Evolutionary conservation across 2,797 vertebrate genomes (phyloP), one percentile per base, ranked within the genome.

Genomic region (Dromococcyx pavoninus): DNA sequence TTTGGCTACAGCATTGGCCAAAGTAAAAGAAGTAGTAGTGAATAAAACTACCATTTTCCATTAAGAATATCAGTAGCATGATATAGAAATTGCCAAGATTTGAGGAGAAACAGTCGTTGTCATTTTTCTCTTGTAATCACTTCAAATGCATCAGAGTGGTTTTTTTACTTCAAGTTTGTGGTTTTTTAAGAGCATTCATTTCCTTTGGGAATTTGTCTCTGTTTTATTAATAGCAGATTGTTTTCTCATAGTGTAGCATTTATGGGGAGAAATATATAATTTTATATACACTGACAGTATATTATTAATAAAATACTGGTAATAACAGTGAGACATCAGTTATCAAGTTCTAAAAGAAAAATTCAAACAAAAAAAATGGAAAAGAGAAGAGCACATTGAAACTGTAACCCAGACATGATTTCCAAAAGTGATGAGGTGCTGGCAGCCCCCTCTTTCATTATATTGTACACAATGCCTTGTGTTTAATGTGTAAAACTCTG

Each of bases 91-190:
- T 81, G 79, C 83, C 77, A 95, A 90, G 56, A 80, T 96, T 84
- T 93, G 94, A 96, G 89, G 88, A 96, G 94, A 97, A 97, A 96
- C 95, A 95, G 74, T 77, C 77, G 94, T 96, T 8, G 46, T 96
- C 9, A 35, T 90, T 95, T 95, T 97, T 95, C 85, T 96, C 76
- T 93, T 84, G 53, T 91, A 81, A 96, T 96, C 96, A 95, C 74
- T 75, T 96, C 64, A 94, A 72, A 93, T 82, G 84, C 56, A 89
- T 76, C 60, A 69, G 57, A 95, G 83, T 83, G 72, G 72, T 18
- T 79, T 94, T 89, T 84, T 88, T 57, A 90, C 94, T 93, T 93
- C n/a, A 85, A 82, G 65, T 85, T 90, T 3, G 22, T 73, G 72
- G 66, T 81, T 86, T 86, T 96, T 96, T 95, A 93, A 92, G 67